A percentile compares a stretch with the other conserved stretches of the same genome.
These are phyloP conservation scores for Porites cylindrica DNA, from an alignment of 92 coral and sea anemone species.

Conservation along the genomic window DNA sequence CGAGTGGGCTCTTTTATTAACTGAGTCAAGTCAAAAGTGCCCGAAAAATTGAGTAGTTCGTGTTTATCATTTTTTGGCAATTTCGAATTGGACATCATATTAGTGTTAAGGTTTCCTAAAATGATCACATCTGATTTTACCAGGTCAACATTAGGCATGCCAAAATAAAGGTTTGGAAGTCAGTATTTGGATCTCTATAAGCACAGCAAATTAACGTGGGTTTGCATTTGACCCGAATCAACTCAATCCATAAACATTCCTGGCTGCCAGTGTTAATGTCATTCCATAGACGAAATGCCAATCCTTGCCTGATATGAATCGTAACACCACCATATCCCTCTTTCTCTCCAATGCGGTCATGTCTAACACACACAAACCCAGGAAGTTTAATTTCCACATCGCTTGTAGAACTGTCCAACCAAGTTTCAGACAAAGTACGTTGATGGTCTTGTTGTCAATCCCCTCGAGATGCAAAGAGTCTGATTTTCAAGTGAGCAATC, in stretches of 20 bases:
- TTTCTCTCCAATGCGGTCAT: too few relatives aligned
- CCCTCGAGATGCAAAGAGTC: constrained; percentile 23
- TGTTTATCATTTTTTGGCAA: constrained; percentile 19
- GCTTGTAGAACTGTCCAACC: constrained; percentile 4
- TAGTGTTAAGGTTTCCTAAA: neutral
- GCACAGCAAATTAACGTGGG: constrained; percentile 31
- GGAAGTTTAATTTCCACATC: neutral
- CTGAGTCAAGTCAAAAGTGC: constrained; percentile 34
- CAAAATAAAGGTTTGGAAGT: neutral
- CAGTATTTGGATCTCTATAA: constrained; percentile 29
- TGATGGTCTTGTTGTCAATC: neutral
- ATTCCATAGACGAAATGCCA: constrained; percentile 14
- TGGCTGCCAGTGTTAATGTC: constrained; percentile 29
- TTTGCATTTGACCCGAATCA: constrained; percentile 44
- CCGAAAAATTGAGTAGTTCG: constrained; percentile 37
- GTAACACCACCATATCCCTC: neutral
- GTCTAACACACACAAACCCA: too few relatives aligned
- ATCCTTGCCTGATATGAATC: too few relatives aligned
- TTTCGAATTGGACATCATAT: constrained; percentile 11
- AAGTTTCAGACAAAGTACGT: constrained; percentile 18
- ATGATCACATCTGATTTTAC: too few relatives aligned
- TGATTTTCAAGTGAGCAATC: constrained; percentile 29
- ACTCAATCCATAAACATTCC: constrained; percentile 50
- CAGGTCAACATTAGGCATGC: neutral
- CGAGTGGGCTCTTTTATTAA: constrained; percentile 18